phyloP scores from a whole-genome alignment of 2,113 vertebrate genomes.

The Oncorhynchus gorbuscha region DNA sequence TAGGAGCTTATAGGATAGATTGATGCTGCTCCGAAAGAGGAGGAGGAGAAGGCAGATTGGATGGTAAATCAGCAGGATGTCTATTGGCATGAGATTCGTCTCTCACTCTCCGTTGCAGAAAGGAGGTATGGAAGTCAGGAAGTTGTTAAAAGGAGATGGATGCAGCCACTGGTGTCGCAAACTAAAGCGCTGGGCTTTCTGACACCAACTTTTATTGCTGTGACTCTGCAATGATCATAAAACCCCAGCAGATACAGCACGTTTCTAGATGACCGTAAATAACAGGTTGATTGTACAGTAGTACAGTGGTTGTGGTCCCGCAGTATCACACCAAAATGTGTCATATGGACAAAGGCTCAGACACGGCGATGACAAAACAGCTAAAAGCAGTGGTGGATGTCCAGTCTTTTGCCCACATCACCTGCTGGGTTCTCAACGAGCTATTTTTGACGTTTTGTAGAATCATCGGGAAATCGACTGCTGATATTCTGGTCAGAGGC shows the following conservation, averaged over 20 bases:
- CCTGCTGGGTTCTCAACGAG: no score
- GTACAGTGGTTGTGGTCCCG: no score
- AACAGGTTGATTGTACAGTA: background rate
- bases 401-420: no score
- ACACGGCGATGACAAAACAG: no score
- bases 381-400: no score
- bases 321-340: no score
- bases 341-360: no score
- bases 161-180: background rate
- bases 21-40: background rate
- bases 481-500: no score
- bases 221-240: background rate
- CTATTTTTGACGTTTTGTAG: no score
- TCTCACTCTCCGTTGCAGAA: conserved; percentile 4
- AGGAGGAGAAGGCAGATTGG: background rate
- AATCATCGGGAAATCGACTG: no score
- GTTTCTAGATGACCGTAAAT: background rate
- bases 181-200: background rate
- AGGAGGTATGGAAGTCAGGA: background rate
- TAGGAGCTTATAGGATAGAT: background rate
- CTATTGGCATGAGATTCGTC: conserved; percentile 32
- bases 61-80: conserved; percentile 16
- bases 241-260: no score
- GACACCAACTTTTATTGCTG: background rate
- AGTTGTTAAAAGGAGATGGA: background rate